Evolutionary conservation across 1,140 invertebrate species (phyloP).

Genomic region (Platyura marginata): DNA sequence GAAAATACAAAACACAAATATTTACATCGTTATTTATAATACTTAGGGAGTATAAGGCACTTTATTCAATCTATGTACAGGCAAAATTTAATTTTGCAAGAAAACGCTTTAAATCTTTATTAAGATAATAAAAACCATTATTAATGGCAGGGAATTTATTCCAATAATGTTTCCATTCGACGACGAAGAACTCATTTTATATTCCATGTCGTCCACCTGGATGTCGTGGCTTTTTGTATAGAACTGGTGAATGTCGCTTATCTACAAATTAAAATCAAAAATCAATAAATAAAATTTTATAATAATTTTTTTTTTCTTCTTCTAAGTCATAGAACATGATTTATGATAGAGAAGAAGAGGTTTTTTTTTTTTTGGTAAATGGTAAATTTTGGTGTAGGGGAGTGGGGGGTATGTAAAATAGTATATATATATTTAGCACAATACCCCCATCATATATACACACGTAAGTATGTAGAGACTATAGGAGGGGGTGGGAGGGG

Average conservation of each 20-base stretch:
- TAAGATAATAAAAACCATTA: no score
- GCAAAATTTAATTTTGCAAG: no score
- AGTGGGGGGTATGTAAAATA: conserved; percentile 11
- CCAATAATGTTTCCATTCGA: background rate
- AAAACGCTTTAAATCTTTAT: no score
- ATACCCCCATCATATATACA: background rate
- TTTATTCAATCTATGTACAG: no score
- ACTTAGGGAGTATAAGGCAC: no score
- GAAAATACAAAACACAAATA: no score
- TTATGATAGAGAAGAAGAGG: background rate
- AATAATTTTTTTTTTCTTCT: no score
- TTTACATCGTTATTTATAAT: no score
- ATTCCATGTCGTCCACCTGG: conserved; percentile 22
- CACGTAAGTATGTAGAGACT: background rate
- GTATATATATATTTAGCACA: conserved; percentile 9
- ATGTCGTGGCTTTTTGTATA: conserved; percentile 22
- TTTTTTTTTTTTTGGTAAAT: background rate
- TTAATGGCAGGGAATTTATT: no score
- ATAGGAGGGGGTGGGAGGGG: background rate
- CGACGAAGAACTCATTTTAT: conserved; percentile 20
- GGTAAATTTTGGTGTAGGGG: conserved; percentile 8
- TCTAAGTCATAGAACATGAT: conserved; percentile 3
- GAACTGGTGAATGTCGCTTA: conserved; percentile 24
- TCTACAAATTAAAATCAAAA: conserved; percentile 10
- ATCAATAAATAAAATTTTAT: conserved; percentile 1